Conservation (phyloP, 2,797 vertebrate species). For the Molossus molossus region DNA sequence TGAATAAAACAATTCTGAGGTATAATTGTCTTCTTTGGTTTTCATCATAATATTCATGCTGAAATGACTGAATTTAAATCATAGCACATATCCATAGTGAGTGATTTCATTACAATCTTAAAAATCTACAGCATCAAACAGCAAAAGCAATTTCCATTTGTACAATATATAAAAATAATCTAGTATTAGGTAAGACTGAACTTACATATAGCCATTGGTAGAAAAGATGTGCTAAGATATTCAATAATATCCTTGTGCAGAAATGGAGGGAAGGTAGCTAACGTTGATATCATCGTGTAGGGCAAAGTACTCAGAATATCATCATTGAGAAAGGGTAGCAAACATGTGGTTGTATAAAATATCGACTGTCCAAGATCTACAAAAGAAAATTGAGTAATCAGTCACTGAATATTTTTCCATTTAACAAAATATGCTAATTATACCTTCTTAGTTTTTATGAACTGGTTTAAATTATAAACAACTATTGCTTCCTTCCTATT, state of each 20-base stretch:
- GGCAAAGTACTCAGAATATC: conserved; percentile 99
- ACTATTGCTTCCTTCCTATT: background rate
- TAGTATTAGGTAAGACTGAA: conserved; percentile 85
- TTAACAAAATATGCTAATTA: conserved; percentile 64
- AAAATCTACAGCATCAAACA: conserved; percentile 65
- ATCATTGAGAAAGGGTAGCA: conserved; percentile 99
- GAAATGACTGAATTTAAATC: conserved; percentile 61
- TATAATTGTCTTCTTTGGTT: conserved; percentile 24
- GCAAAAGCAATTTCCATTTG: conserved; percentile 71
- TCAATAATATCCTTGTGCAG: conserved; percentile 99
- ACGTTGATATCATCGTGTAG: conserved; percentile 99
- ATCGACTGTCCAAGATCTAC: conserved; percentile 99
- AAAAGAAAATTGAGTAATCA: conserved; percentile 90
- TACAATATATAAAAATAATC: conserved; percentile 40
- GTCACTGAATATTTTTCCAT: conserved; percentile 80
- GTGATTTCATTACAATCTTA: conserved; percentile 38
- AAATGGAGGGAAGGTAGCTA: conserved; percentile 99
- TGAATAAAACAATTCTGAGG: conserved; percentile 57
- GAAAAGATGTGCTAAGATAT: conserved; percentile 99
- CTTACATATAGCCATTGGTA: conserved; percentile 99
- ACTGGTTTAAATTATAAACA: conserved; percentile 52
- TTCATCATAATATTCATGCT: conserved; percentile 47
- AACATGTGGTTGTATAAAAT: conserved; percentile 99
- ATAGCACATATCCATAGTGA: background rate
- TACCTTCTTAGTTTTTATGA: conserved; percentile 37